Evolutionary conservation across 2,797 vertebrate genomes (phyloP).

Genomic region (Acipenser ruthenus): DNA sequence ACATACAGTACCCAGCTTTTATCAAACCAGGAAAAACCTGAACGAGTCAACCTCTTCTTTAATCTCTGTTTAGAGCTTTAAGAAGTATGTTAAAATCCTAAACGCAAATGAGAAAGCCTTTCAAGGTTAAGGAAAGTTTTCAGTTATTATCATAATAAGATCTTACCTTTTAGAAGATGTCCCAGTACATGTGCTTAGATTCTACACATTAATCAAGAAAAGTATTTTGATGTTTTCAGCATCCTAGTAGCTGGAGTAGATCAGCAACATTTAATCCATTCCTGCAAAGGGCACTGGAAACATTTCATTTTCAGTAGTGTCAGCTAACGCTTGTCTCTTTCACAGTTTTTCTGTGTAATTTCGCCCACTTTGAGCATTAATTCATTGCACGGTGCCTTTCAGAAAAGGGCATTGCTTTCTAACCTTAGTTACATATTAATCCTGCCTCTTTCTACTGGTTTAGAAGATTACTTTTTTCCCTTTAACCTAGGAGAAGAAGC

Average conservation of each 20-base stretch:
- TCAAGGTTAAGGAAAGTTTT: no score
- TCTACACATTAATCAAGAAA: no score
- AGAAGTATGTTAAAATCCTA: no score
- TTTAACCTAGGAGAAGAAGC: no score
- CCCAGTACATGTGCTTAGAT: no score
- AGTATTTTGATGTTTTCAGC: not conserved
- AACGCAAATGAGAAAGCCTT: no score
- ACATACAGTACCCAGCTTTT: no score
- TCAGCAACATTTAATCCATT: not conserved
- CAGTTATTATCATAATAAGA: no score
- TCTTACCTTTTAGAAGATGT: not conserved
- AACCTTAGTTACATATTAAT: slow-evolving; percentile 61
- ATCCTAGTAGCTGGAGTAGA: not conserved
- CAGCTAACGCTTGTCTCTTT: not conserved
- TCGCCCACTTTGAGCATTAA: slow-evolving; percentile 39
- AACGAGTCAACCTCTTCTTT: no score
- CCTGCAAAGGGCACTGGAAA: not conserved
- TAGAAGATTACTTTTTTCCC: no score
- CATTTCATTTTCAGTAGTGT: slow-evolving; percentile 2
- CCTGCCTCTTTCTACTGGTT: slow-evolving; percentile 4
- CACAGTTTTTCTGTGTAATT: slow-evolving; percentile 26
- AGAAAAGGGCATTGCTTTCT: slow-evolving; percentile 27
- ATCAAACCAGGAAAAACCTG: no score
- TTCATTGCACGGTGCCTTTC: slow-evolving; percentile 28
- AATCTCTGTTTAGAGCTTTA: no score